These are phyloP conservation scores for Thera obeliscata DNA, from an alignment of 2,888 invertebrate genomes.

Conservation along the genomic window DNA sequence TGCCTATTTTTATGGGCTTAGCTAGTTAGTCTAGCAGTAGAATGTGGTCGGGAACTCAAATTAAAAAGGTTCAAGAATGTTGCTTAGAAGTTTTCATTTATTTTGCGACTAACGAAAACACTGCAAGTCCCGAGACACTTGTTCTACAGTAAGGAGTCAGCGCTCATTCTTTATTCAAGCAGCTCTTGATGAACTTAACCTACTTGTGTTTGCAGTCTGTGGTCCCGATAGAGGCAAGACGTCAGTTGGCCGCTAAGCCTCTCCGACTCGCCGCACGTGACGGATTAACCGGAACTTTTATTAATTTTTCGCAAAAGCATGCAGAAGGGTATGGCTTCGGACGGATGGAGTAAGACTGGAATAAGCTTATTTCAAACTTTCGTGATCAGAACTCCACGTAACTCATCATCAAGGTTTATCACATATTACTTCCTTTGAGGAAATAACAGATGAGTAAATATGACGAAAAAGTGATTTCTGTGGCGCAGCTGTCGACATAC, in stretches of 20 bases:
- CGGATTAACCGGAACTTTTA: constrained; percentile 37
- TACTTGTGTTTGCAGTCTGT: constrained; percentile 14
- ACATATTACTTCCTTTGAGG: background rate
- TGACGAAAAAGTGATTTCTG: too few relatives aligned
- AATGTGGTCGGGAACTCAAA: too few relatives aligned
- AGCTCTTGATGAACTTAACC: background rate
- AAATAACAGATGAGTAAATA: background rate
- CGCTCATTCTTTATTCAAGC: constrained; percentile 8
- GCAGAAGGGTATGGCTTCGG: constrained; percentile 9
- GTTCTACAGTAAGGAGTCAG: background rate
- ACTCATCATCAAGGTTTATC: background rate
- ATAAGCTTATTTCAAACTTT: constrained; percentile 14
- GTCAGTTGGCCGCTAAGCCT: constrained; percentile 35
- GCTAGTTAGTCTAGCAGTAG: too few relatives aligned
- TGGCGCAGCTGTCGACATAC: too few relatives aligned
- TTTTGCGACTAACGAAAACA: background rate
- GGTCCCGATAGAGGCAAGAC: constrained; percentile 23
- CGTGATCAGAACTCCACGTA: background rate
- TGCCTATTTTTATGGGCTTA: too few relatives aligned
- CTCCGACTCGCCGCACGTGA: constrained; percentile 38
- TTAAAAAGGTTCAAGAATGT: background rate
- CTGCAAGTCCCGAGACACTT: background rate
- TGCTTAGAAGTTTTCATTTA: background rate
- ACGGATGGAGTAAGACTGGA: constrained; percentile 24
- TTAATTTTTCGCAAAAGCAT: constrained; percentile 37